Base-by-base conservation (phyloP, 2,888 invertebrate species). In the Microchrysa polita region DNA sequence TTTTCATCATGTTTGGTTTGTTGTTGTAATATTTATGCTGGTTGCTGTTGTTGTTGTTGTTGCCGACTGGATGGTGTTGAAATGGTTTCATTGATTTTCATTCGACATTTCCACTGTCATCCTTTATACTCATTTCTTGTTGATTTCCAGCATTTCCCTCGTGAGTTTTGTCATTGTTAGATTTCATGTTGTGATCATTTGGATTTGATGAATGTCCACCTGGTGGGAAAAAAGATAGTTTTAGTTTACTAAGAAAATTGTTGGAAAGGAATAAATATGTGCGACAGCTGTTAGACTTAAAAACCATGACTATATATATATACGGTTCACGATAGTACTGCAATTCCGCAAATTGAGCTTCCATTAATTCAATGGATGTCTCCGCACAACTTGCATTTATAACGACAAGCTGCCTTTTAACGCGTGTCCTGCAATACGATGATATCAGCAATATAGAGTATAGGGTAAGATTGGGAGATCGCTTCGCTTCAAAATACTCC, bases 201-300 rank as follows among this genome's bases (percentile, higher is more conserved):
- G 69, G 53, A 74, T 75, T 74, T 40, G 75, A 69, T 44, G 74
- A 74, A 67, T 75, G 75, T 53, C 75, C 75, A 44, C 75, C 75
- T 75, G 27, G n/a, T 59, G 27, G 14, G n/a, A 59, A 18, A 57
- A 2, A 5, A n/a, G n/a, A n/a, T n/a, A n/a, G n/a, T n/a, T n/a
- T n/a, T n/a, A n/a, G n/a, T n/a, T n/a, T n/a, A n/a, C n/a, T 12
- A 67, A 23, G 23, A 1, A 67, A 53, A 67, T 18, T 14, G 44
- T 65, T 65, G 16, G 42, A 42, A 22, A 48, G 16, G 2, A 42
- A 27, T 22, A 20, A 65, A 27, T 7, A 2, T 34, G 12, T 12
- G n/a, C 2, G 4, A 9, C 2, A 27, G 16, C 5, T 22, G 60
- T 27, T n/a, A 60, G 4, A 18, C n/a, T 60, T n/a, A 55, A 55